Conservation (phyloP, 37 sponge, comb jelly and placozoan genomes). For the Aplysina aerophoba region DNA sequence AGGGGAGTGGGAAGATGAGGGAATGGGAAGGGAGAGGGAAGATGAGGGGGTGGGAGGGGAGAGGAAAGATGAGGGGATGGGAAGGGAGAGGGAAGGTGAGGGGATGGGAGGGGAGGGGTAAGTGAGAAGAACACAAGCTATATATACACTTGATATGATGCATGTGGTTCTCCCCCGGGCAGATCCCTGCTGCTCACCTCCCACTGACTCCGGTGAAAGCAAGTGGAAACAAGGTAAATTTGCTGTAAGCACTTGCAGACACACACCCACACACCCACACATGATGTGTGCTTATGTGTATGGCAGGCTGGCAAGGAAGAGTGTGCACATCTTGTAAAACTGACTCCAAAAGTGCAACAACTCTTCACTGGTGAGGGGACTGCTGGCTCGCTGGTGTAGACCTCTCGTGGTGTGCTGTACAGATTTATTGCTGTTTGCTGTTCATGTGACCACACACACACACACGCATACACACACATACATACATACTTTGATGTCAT, state of each 20-base stretch:
- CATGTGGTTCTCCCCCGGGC: too few species aligned
- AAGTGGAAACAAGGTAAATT: background rate
- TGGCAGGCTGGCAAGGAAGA: conserved; percentile 31
- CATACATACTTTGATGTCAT: too few species aligned
- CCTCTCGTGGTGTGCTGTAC: too few species aligned
- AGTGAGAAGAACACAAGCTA: background rate
- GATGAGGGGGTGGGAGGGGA: background rate
- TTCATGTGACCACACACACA: too few species aligned
- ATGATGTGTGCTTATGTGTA: conserved; percentile 30
- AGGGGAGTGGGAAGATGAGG: background rate
- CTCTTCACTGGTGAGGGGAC: too few species aligned
- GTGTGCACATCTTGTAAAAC: conserved; percentile 25
- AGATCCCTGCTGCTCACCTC: conserved; percentile 46
- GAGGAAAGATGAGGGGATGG: background rate
- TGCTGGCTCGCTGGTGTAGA: too few species aligned
- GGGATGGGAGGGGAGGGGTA: background rate
- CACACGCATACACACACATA: too few species aligned
- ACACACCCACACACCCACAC: conserved; percentile 11
- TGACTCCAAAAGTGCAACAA: too few species aligned
- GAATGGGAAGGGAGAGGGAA: background rate
- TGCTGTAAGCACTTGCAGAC: background rate
- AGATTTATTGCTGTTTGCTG: too few species aligned
- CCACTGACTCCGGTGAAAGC: background rate
- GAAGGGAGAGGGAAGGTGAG: background rate
- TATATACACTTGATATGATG: background rate